A percentile compares a stretch with the other conserved stretches of the same genome.
Conservation (phyloP, 2,113 vertebrate species). For the Chaetura pelagica region DNA sequence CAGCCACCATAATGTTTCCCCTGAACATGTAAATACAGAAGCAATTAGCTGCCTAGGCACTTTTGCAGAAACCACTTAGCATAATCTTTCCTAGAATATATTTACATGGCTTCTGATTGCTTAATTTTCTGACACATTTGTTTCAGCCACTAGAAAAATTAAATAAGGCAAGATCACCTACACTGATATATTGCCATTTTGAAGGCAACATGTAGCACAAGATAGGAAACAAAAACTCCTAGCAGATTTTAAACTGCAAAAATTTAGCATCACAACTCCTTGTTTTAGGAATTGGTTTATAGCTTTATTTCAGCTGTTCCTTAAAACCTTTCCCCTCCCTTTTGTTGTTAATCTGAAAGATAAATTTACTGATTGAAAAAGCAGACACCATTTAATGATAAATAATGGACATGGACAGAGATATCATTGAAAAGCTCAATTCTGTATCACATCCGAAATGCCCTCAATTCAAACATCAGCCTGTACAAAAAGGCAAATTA, state of each 20-base stretch:
- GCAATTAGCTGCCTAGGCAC: slow-evolving; percentile 59
- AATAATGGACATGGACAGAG: slow-evolving; percentile 52
- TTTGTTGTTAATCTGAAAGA: slow-evolving; percentile 37
- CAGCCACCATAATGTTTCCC: slow-evolving; percentile 54
- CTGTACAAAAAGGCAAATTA: slow-evolving; percentile 31
- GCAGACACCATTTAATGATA: slow-evolving; percentile 34
- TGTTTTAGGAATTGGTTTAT: background rate
- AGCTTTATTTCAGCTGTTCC: slow-evolving; percentile 3
- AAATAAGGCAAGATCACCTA: background rate
- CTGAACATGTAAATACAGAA: slow-evolving; percentile 51
- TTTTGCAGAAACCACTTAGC: slow-evolving; percentile 43
- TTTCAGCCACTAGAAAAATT: slow-evolving; percentile 27
- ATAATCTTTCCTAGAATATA: slow-evolving; percentile 57
- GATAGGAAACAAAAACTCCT: background rate
- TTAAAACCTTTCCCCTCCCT: background rate
- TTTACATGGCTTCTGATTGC: slow-evolving; percentile 42
- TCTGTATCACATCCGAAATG: background rate
- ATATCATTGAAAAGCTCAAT: slow-evolving; percentile 50
- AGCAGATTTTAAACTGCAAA: slow-evolving; percentile 21
- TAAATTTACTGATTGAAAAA: slow-evolving; percentile 25
- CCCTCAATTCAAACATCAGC: slow-evolving; percentile 11
- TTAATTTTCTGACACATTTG: slow-evolving; percentile 62
- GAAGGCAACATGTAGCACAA: slow-evolving; percentile 16
- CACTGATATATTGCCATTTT: background rate
- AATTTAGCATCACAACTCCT: background rate